Percentiles rank a stretch among this genome's conserved stretches.
Evolutionary conservation across 2,888 invertebrate genomes (phyloP).

Genomic region (Hyposoter didymator): DNA sequence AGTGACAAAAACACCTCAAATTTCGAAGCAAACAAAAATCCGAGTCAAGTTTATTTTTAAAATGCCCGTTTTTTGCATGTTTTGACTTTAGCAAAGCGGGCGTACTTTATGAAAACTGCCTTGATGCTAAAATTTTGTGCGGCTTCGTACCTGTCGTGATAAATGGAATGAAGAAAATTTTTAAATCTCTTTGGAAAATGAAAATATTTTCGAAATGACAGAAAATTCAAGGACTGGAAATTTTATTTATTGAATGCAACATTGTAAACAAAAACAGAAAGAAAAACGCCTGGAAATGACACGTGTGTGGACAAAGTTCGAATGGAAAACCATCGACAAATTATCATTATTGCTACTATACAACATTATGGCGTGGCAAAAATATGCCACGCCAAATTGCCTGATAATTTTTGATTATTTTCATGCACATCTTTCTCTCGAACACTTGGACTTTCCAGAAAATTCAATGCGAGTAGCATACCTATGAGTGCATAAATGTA

Average conservation of each 20-base stretch:
- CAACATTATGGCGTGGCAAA: too few species aligned
- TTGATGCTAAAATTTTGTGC: conserved; percentile 59
- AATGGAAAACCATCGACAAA: conserved; percentile 3
- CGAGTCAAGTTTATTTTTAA: neutral
- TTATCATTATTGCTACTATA: neutral
- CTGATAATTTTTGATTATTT: neutral
- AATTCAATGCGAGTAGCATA: too few species aligned
- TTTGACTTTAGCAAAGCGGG: conserved; percentile 20
- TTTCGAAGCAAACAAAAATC: neutral
- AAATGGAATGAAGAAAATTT: neutral
- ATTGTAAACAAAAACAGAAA: neutral
- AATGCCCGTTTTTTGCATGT: neutral
- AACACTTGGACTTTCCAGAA: too few species aligned
- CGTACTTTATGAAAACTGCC: conserved; percentile 48
- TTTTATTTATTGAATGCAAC: conserved; percentile 39
- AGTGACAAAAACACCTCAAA: conserved; percentile 17
- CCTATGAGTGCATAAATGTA: too few species aligned
- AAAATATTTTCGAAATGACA: conserved; percentile 44
- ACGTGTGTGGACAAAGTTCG: neutral
- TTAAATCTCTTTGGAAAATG: conserved; percentile 9
- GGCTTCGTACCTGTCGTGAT: conserved; percentile 40
- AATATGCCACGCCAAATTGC: neutral
- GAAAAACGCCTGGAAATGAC: neutral
- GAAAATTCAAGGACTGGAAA: conserved; percentile 2
- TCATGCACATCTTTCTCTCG: neutral